These are phyloP conservation scores for Microcebus griseorufus DNA, from an alignment of 2,113 vertebrate genomes.

Conservation along the genomic window DNA sequence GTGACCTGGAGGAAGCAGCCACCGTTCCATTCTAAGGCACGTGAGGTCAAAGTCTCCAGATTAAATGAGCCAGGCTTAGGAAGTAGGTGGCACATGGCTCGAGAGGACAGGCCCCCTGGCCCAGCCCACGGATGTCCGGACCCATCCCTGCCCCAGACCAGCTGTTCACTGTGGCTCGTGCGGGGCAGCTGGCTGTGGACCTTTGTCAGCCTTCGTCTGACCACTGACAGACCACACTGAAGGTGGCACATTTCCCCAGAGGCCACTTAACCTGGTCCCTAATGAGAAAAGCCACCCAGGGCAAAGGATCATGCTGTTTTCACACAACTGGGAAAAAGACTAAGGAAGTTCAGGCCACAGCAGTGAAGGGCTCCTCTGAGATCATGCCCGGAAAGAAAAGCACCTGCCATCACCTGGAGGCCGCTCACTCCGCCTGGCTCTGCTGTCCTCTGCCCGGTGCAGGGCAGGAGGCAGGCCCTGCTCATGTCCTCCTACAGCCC, in stretches of 20 bases:
- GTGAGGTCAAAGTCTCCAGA: rapidly evolving
- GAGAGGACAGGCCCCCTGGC: background rate
- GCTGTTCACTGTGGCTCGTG: background rate
- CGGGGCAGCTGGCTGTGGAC: background rate
- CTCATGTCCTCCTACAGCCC: rapidly evolving
- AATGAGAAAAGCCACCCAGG: background rate
- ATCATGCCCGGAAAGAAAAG: rapidly evolving
- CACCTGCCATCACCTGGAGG: too few relatives aligned
- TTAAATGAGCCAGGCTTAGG: background rate
- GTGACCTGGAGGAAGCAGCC: background rate
- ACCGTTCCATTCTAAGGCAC: rapidly evolving
- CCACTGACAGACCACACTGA: background rate
- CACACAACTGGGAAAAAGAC: background rate
- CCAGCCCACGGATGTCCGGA: too few relatives aligned
- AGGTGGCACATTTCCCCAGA: background rate
- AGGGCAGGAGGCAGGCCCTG: background rate
- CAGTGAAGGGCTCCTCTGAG: background rate
- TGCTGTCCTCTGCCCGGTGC: background rate
- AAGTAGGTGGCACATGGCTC: background rate
- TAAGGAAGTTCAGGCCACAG: background rate
- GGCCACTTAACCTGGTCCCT: background rate
- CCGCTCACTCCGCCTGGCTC: rapidly evolving
- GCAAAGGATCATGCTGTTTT: rapidly evolving
- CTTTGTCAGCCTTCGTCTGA: background rate
- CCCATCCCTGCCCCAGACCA: background rate